phyloP scores from a whole-genome alignment of 2,888 invertebrate species.

The Pseudococcus longispinus region DNA sequence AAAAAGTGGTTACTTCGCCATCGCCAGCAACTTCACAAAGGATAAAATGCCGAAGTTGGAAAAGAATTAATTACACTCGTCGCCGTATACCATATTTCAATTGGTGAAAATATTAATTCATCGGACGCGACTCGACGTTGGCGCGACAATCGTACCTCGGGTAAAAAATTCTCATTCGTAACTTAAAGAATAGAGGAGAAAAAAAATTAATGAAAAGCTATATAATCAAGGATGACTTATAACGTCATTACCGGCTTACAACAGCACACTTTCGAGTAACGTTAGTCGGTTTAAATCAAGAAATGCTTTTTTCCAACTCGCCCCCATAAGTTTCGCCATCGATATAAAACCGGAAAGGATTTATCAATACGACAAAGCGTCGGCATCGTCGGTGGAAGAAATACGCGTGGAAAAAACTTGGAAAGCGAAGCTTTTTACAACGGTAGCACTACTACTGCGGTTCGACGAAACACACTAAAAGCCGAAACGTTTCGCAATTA shows the following conservation, averaged over 20 bases:
- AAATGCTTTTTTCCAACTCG: background rate
- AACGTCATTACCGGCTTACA: constrained; percentile 45
- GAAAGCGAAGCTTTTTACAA: background rate
- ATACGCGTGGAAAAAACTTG: background rate
- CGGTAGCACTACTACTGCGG: background rate
- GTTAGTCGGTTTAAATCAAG: constrained; percentile 37
- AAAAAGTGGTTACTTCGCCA: no score
- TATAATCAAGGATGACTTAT: constrained; percentile 50
- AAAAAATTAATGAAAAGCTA: constrained; percentile 44
- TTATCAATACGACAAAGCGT: constrained; percentile 26
- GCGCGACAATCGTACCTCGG: background rate
- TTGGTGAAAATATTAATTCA: background rate
- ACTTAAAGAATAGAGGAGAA: background rate
- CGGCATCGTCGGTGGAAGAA: no score
- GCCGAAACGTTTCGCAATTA: constrained; percentile 31
- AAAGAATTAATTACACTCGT: background rate
- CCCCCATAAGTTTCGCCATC: background rate
- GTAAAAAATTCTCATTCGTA: background rate
- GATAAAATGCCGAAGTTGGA: background rate
- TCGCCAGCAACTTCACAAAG: background rate
- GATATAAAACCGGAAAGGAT: constrained; percentile 24
- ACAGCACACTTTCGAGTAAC: background rate
- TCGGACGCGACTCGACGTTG: background rate
- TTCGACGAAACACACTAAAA: constrained; percentile 6
- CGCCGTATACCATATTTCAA: background rate